These are phyloP conservation scores for Calliopsis andreniformis DNA, from an alignment of 1,140 invertebrate species.

Conservation along the genomic window DNA sequence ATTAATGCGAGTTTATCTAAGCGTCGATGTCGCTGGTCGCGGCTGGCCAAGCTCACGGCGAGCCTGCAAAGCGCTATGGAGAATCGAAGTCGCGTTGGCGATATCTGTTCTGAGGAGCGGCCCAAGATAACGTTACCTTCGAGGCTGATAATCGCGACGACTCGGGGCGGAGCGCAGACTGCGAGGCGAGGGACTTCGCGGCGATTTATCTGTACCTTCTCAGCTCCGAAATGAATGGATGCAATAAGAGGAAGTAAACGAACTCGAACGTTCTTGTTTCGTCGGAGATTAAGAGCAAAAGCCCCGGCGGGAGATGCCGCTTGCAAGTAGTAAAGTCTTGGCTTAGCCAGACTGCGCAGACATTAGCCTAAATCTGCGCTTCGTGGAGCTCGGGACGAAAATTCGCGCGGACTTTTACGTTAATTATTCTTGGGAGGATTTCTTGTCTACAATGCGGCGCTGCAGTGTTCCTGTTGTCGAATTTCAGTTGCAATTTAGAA, in stretches of 20 bases:
- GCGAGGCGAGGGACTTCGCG: neutral
- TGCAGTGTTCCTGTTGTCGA: neutral
- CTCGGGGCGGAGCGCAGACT: neutral
- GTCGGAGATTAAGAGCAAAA: neutral
- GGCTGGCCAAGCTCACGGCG: too few relatives aligned
- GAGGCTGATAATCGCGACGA: conserved; percentile 6
- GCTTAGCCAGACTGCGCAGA: conserved; percentile 13
- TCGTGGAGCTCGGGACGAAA: neutral
- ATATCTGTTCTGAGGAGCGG: conserved; percentile 6
- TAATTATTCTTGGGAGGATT: neutral
- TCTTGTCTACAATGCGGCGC: too few relatives aligned
- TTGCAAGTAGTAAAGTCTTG: conserved; percentile 13
- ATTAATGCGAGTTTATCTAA: conserved; percentile 27
- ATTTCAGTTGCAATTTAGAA: neutral
- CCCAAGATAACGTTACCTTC: neutral
- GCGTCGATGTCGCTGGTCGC: too few relatives aligned
- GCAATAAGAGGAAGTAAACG: neutral
- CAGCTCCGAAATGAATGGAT: conserved; percentile 14
- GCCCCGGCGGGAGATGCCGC: neutral
- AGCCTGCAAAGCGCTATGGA: neutral
- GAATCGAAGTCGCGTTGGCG: neutral
- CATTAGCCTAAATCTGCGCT: neutral
- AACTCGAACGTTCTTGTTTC: conserved; percentile 6
- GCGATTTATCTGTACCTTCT: conserved; percentile 7
- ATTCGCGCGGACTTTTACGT: neutral